Conservation (phyloP, 2,797 vertebrate genomes). For the Eospalax fontanierii region DNA sequence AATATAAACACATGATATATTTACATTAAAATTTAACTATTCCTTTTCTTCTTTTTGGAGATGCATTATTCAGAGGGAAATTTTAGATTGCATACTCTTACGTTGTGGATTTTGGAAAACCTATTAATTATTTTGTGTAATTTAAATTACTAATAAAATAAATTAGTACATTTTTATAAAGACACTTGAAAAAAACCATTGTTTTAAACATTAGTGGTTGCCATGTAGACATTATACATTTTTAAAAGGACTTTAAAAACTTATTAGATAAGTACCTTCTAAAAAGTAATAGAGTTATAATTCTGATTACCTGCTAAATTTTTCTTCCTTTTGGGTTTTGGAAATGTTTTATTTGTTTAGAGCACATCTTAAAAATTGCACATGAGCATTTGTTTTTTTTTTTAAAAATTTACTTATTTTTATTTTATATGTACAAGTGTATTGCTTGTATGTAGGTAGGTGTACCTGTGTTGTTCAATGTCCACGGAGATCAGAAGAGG, state of each 20-base stretch:
- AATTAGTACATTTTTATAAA: not conserved
- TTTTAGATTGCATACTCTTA: not conserved
- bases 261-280: not conserved
- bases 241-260: not conserved
- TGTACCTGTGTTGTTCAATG: too few relatives aligned
- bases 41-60: not conserved
- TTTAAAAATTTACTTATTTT: too few relatives aligned
- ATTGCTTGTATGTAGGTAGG: too few relatives aligned
- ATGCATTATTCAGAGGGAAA: conserved; percentile 26
- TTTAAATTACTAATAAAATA: conserved; percentile 14
- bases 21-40: not conserved
- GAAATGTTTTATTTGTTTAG: not conserved
- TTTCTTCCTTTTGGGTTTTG: too few relatives aligned
- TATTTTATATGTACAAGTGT: too few relatives aligned
- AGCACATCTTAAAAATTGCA: not conserved
- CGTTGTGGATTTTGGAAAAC: not conserved
- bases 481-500: too few relatives aligned
- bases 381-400: too few relatives aligned
- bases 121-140: not conserved
- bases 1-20: not conserved
- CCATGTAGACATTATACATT: not conserved
- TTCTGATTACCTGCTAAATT: not conserved
- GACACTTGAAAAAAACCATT: conserved; percentile 3
- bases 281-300: not conserved
- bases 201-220: too few relatives aligned